Percentiles rank a stretch among this genome's conserved stretches.
These are phyloP conservation scores for Syncerus caffer DNA, from an alignment of 2,797 vertebrate species.

Conservation along the genomic window DNA sequence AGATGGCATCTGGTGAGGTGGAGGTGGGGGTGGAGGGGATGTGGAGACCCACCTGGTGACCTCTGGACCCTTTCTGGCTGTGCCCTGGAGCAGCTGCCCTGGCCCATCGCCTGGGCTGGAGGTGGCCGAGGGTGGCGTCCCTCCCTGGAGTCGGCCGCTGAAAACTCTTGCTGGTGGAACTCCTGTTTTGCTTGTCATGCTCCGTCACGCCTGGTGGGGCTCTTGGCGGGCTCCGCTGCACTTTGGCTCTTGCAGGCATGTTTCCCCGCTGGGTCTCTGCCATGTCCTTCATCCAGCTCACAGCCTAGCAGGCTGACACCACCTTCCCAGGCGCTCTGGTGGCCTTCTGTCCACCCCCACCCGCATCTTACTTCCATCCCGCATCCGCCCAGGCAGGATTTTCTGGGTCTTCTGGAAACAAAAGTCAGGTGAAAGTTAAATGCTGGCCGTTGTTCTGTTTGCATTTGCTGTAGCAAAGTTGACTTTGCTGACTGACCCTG, in stretches of 20 bases:
- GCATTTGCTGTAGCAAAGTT: neutral
- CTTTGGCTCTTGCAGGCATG: neutral
- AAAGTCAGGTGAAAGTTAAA: neutral
- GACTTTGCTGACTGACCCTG: neutral
- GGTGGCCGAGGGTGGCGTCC: neutral
- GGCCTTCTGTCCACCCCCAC: neutral
- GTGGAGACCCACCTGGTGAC: neutral
- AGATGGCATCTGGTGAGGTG: neutral
- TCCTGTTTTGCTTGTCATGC: neutral
- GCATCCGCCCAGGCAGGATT: neutral
- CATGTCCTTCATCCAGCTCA: neutral
- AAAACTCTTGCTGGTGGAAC: neutral
- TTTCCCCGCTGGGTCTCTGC: neutral
- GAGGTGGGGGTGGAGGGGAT: neutral
- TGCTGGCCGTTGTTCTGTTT: neutral
- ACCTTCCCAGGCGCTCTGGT: rapidly evolving
- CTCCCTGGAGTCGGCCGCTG: neutral
- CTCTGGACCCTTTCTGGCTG: neutral
- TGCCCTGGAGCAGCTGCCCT: neutral
- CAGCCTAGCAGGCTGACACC: neutral
- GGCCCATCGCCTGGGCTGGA: neutral
- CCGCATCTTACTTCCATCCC: neutral
- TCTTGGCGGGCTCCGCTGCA: neutral
- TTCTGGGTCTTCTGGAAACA: neutral
- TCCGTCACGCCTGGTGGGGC: neutral